Conservation (phyloP, 2,797 vertebrate genomes). For the Rhinichthys osculus region DNA sequence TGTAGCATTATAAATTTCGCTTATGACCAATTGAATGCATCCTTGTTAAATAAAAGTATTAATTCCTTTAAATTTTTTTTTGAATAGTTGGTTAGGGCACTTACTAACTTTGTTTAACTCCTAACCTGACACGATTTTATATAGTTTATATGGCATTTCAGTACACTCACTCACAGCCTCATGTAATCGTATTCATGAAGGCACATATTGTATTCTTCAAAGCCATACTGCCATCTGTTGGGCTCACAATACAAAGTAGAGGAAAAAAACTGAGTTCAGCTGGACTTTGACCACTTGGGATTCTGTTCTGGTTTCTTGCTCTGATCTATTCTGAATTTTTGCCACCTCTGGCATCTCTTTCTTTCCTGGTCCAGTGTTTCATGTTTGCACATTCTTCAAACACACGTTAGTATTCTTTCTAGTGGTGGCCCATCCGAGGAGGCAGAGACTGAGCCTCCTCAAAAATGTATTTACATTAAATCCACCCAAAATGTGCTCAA, state of each 20-base stretch:
- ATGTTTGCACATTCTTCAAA: background rate
- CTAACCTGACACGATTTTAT: background rate
- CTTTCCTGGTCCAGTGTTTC: background rate
- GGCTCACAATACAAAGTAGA: conserved; percentile 19
- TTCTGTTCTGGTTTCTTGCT: conserved; percentile 3
- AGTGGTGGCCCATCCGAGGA: background rate
- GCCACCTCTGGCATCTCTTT: background rate
- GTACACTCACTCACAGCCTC: background rate
- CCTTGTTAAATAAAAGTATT: background rate
- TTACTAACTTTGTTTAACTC: background rate
- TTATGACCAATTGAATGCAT: too few species aligned
- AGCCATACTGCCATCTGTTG: conserved; percentile 35
- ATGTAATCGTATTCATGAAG: background rate
- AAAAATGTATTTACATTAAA: background rate
- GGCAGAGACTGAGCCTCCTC: background rate
- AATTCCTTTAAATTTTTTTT: background rate
- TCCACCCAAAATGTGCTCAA: background rate
- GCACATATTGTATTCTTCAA: background rate
- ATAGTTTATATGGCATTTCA: background rate
- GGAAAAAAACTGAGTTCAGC: background rate
- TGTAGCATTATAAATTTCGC: too few species aligned
- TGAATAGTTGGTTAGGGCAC: background rate
- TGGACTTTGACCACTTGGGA: background rate
- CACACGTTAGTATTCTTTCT: background rate
- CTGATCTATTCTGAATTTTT: background rate